A percentile compares a stretch with the other conserved stretches of the same genome.
Evolutionary conservation across 2,888 invertebrate genomes (phyloP).

Genomic region (Cantharis lateralis): DNA sequence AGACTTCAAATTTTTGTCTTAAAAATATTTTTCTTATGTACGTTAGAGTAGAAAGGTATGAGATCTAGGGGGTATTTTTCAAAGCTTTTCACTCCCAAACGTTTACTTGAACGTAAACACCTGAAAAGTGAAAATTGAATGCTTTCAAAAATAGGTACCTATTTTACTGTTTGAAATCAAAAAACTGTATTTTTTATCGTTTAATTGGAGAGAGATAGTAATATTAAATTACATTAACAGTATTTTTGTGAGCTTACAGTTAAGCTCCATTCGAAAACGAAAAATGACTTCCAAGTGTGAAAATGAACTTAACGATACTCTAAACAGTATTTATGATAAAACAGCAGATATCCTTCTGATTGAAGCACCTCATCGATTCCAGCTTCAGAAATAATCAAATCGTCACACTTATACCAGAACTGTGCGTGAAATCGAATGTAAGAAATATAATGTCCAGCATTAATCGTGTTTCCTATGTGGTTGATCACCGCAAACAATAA

Average conservation of each 20-base stretch:
- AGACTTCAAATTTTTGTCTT: constrained; percentile 6
- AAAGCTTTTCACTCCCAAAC: too few species aligned
- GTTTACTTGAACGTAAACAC: too few species aligned
- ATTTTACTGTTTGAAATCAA: background rate
- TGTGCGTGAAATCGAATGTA: constrained; percentile 91
- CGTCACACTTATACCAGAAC: constrained; percentile 96
- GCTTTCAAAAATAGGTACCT: background rate
- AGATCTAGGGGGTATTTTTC: background rate
- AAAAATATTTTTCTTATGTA: background rate
- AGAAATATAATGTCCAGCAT: constrained; percentile 94
- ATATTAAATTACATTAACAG: background rate
- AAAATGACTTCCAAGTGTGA: background rate
- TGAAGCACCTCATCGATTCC: constrained; percentile 88
- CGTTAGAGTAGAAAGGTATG: too few species aligned
- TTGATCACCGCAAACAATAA: constrained; percentile 96
- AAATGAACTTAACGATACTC: constrained; percentile 68
- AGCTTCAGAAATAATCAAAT: constrained; percentile 89
- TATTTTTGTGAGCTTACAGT: background rate
- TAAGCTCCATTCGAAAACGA: background rate
- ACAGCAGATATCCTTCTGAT: constrained; percentile 95
- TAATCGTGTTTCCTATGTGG: constrained; percentile 84
- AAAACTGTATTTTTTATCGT: background rate
- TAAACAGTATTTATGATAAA: constrained; percentile 95
- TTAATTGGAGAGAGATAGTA: background rate
- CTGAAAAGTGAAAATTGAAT: too few species aligned